Evolutionary conservation across 92 coral and sea anemone genomes (phyloP).

Genomic region (Ricordea florida): DNA sequence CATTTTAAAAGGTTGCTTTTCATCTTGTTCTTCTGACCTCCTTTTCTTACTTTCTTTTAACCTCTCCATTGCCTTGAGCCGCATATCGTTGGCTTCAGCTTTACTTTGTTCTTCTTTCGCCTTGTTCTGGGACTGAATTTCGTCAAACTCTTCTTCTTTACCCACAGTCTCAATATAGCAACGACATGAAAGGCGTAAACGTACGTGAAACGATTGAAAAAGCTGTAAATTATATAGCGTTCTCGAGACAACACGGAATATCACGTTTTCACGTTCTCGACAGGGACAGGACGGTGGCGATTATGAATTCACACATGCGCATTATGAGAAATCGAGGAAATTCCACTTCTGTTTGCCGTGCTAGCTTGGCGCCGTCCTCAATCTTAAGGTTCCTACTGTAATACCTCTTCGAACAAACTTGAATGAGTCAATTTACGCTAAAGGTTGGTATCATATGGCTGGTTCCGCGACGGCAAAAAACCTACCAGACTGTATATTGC

Average conservation of each 20-base stretch:
- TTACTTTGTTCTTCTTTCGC: constrained; percentile 26
- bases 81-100: constrained; percentile 39
- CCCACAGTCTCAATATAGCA: constrained; percentile 15
- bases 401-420: too few species aligned
- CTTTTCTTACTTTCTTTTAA: constrained; percentile 44
- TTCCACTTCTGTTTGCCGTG: neutral
- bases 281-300: neutral
- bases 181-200: neutral
- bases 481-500: too few species aligned
- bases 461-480: too few species aligned
- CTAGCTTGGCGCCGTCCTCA: too few species aligned
- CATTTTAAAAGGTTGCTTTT: constrained; percentile 13
- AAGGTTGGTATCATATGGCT: too few species aligned
- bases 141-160: constrained; percentile 33
- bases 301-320: neutral
- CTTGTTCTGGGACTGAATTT: constrained; percentile 8
- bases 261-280: neutral
- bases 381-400: too few species aligned
- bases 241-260: neutral
- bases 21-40: constrained; percentile 30
- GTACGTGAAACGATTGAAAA: neutral
- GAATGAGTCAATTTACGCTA: too few species aligned
- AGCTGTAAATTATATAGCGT: neutral
- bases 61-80: constrained; percentile 51
- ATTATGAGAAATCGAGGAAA: neutral